Evolutionary conservation across 2,113 vertebrate species (phyloP).

Genomic region (Euleptes europaea): DNA sequence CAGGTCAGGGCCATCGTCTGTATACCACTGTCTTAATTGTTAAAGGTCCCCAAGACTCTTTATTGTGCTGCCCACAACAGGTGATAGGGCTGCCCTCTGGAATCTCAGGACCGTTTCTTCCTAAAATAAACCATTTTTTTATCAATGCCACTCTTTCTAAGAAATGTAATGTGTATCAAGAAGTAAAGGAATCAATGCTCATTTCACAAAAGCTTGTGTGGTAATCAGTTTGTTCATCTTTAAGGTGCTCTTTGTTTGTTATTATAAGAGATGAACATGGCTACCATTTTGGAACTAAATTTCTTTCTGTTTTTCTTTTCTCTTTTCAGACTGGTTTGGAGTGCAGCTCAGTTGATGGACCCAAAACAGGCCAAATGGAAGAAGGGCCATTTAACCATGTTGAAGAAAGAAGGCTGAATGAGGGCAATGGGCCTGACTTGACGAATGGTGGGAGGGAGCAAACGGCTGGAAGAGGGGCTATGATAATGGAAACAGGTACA

Average conservation of each 20-base stretch:
- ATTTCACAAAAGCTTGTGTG: background rate
- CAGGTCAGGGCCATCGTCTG: too few species aligned
- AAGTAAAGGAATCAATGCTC: background rate
- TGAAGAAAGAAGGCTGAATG: conserved; percentile 86
- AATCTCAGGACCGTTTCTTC: background rate
- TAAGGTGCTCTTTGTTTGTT: background rate
- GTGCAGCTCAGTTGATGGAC: conserved; percentile 93
- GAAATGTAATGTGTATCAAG: background rate
- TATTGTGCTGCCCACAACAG: too few species aligned
- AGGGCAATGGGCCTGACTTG: conserved; percentile 73
- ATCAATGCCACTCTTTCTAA: background rate
- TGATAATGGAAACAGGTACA: conserved; percentile 72
- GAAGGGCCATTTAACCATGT: conserved; percentile 94
- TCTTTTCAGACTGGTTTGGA: conserved; percentile 84
- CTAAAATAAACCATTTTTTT: background rate
- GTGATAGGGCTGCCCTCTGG: too few species aligned
- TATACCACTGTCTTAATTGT: too few species aligned
- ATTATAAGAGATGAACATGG: background rate
- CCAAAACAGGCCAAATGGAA: conserved; percentile 97
- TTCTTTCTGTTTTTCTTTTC: background rate
- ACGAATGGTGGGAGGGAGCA: conserved; percentile 86
- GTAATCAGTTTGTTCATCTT: background rate
- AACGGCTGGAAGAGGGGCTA: conserved; percentile 58
- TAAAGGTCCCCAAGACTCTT: too few species aligned
- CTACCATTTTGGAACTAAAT: background rate